Evolutionary conservation across 2,113 vertebrate genomes (phyloP).

Genomic region (Syrmaticus mikado): DNA sequence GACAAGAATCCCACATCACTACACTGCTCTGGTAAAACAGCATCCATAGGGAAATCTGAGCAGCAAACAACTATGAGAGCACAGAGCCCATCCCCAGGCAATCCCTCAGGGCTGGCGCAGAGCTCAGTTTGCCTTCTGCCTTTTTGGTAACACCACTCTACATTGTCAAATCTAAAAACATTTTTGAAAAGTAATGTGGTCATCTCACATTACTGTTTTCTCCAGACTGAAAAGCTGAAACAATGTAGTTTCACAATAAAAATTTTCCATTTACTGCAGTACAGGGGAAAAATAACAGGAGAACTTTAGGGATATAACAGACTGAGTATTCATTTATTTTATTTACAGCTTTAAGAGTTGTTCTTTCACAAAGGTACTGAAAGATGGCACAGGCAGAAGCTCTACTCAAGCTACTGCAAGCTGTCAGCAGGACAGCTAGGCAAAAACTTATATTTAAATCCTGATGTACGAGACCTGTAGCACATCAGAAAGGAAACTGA

Average conservation of each 20-base stretch:
- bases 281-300: background rate
- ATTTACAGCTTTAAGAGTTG: background rate
- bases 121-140: background rate
- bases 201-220: background rate
- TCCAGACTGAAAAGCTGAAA: constrained; percentile 24
- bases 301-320: background rate
- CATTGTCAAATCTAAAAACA: background rate
- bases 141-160: background rate
- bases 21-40: accelerated
- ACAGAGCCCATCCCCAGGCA: background rate
- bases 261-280: background rate
- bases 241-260: background rate
- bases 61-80: background rate
- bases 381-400: background rate
- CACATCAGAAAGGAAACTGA: background rate
- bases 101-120: background rate
- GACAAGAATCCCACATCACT: background rate
- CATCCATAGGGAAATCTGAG: background rate
- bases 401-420: background rate
- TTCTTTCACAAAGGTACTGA: background rate
- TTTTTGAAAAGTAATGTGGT: background rate
- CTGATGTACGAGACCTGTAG: background rate
- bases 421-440: background rate
- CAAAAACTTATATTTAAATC: background rate
- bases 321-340: background rate